These are phyloP conservation scores for Eumeta japonica DNA, from an alignment of 1,140 invertebrate genomes.

Conservation along the genomic window DNA sequence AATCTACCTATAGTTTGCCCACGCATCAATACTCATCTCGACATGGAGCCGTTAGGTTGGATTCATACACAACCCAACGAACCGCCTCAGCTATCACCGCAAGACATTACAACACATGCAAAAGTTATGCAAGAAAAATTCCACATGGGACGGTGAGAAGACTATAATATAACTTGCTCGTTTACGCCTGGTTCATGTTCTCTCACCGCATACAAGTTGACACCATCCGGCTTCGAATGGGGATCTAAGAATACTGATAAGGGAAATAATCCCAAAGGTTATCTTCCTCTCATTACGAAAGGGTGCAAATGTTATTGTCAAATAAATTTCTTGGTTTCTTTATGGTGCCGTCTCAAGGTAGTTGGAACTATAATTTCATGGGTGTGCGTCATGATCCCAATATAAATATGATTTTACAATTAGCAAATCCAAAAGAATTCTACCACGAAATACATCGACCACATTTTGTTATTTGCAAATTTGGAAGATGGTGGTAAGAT, in stretches of 20 bases:
- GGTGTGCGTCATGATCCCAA: constrained; percentile 97
- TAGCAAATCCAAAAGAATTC: constrained; percentile 98
- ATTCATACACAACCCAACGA: constrained; percentile 99
- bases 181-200: constrained; percentile 99
- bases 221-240: constrained; percentile 98
- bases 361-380: constrained; percentile 99
- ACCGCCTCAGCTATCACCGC: constrained; percentile 93
- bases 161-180: constrained; percentile 98
- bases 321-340: constrained; percentile 98
- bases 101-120: constrained; percentile 95
- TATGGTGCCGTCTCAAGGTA: constrained; percentile 95
- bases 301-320: constrained; percentile 97
- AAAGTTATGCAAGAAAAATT: constrained; percentile 96
- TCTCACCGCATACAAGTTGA: constrained; percentile 96
- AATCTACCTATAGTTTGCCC: constrained; percentile 89
- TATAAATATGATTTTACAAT: constrained; percentile 97
- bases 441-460: constrained; percentile 98
- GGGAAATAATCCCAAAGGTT: constrained; percentile 99
- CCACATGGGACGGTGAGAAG: constrained; percentile 97
- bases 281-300: constrained; percentile 96
- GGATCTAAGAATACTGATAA: constrained; percentile 97
- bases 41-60: constrained; percentile 94
- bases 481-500: constrained; percentile 88
- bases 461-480: constrained; percentile 96
- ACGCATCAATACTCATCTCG: constrained; percentile 93